Evolutionary conservation across 2,113 vertebrate genomes (phyloP), one percentile per base, ranked within the genome.

Genomic region (Eupsittula cactorum): DNA sequence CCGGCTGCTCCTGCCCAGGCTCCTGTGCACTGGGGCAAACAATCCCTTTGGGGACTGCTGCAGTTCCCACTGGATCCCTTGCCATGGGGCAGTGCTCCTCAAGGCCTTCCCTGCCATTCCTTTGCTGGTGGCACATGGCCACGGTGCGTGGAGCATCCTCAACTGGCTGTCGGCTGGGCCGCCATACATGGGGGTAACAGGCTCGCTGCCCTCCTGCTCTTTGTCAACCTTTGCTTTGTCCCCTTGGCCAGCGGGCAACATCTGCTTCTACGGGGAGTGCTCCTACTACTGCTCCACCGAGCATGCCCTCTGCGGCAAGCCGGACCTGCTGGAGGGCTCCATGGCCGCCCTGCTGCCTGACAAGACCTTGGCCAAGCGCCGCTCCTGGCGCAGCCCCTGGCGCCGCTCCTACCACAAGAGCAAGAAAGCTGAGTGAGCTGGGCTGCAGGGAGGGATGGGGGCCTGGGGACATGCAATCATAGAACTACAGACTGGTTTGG

Each of bases 221-320:
- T 91, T 9, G 7, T 21, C 86, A 86, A 57, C 47, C 15, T 88
- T 74, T 62, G 63, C 42, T 96, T 91, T 88, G 47, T 94, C 82
- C 50, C 35, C 86, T 85, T 4, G 86, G 63, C 64, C 97, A 99
- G 99, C 98, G 92, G 98, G 98, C 14, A 99, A 98, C 3, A 9
- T 98, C 49, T 99, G 99, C 95, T 99, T 99, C 98, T 98, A 98
- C 5, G 99, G 99, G 14, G 98, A 97, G 93, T 99, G 99, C 64
- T 98, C 98, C n/a, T 99, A 99, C 96, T 99, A 99, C 97, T 99
- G 99, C 86, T 98, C 98, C 33, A 98, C 98, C 0, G 99, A 99
- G 86, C 98, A 99, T 0, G 98, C 98, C 1, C 95, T 99, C 76
- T 99, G 99, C 0, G 99, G 99, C 11, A 98, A 96, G 28, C 98